Conservation (phyloP, 2,888 invertebrate genomes). For the Coelopa pilipes region DNA sequence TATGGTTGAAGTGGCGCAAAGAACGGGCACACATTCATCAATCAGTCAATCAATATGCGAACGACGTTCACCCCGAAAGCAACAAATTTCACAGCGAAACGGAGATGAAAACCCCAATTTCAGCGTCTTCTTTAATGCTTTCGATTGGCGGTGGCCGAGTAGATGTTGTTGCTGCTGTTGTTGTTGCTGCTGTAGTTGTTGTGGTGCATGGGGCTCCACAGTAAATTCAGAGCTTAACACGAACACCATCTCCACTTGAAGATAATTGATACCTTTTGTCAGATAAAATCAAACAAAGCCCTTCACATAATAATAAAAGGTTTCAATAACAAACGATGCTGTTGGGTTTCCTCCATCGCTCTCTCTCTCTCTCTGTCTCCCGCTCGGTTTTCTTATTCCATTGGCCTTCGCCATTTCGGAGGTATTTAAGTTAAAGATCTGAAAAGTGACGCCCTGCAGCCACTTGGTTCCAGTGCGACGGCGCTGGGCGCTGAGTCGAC, state of each 20-base stretch:
- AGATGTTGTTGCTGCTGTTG: neutral
- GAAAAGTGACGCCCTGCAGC: conserved; percentile 5
- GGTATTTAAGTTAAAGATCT: conserved; percentile 23
- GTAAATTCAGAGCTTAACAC: conserved; percentile 13
- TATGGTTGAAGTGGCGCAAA: too few relatives aligned
- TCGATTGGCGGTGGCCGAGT: too few relatives aligned
- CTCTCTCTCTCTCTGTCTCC: too few relatives aligned
- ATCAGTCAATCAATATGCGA: conserved; percentile 31
- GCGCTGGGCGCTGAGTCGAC: too few relatives aligned
- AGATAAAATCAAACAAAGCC: conserved; percentile 32
- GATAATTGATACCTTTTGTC: conserved; percentile 34
- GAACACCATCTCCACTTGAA: conserved; percentile 24
- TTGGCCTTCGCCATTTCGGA: neutral
- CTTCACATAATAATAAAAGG: conserved; percentile 20
- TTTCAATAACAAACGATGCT: conserved; percentile 13
- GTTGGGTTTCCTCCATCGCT: too few relatives aligned
- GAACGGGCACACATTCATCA: conserved; percentile 23
- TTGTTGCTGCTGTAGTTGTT: neutral
- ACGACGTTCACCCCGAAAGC: neutral
- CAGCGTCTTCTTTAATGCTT: neutral
- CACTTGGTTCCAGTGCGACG: neutral
- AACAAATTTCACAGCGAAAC: neutral
- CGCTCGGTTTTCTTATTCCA: neutral
- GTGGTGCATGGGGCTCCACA: too few relatives aligned
- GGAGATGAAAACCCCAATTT: neutral